These are phyloP conservation scores for Sciurus carolinensis DNA, from an alignment of 2,797 vertebrate genomes.

Conservation along the genomic window DNA sequence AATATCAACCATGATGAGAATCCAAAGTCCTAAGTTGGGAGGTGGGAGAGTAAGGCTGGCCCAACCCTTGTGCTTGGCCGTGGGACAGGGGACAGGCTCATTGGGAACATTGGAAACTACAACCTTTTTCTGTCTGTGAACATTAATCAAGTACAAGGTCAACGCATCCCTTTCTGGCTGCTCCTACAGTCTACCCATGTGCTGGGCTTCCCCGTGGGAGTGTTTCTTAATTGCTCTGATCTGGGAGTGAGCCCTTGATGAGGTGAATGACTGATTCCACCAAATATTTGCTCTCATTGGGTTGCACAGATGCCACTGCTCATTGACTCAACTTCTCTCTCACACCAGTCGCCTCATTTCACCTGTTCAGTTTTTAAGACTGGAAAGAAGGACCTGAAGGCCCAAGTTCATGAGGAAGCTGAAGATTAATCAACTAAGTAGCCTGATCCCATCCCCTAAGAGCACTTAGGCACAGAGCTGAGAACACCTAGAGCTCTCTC, in stretches of 20 bases:
- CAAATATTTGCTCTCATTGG: not conserved
- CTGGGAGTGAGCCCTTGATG: fast-evolving
- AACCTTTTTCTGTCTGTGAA: not conserved
- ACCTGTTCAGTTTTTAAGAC: not conserved
- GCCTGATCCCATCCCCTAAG: not conserved
- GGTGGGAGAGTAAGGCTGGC: not conserved
- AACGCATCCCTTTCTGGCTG: not conserved
- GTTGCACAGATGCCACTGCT: fast-evolving
- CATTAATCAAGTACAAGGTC: not conserved
- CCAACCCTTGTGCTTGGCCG: not conserved
- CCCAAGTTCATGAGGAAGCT: not conserved
- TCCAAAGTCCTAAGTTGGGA: not conserved
- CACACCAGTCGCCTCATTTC: fast-evolving
- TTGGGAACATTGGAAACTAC: not conserved
- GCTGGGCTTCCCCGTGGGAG: not conserved
- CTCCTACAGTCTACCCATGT: not conserved
- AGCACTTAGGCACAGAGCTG: fast-evolving
- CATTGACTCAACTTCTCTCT: not conserved
- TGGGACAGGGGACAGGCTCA: not conserved
- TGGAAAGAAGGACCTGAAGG: not conserved
- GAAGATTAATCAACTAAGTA: not conserved
- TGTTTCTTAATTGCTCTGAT: not conserved
- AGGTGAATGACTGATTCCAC: not conserved
- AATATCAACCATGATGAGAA: not conserved
- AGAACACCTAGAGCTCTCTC: not conserved